Evolutionary conservation across 2,888 invertebrate genomes (phyloP), one percentile per base, ranked within the genome.

Genomic region (Polydrusus cervinus): DNA sequence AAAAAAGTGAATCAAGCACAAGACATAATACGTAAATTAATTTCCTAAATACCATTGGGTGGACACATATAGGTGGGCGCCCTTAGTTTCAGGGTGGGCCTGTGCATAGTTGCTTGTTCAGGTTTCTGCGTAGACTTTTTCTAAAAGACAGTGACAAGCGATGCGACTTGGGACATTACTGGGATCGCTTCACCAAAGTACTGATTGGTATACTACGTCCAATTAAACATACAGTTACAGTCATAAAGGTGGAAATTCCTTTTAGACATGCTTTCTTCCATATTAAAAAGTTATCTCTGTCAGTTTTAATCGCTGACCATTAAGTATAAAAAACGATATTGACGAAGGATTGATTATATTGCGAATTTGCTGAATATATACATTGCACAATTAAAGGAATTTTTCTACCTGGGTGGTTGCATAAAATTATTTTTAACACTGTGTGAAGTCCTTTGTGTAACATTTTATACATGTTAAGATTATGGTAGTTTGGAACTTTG

Each of bases 341-440:
- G 68, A 57, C 53, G 68, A 75, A 64, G 62, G 68, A 74, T 74
- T 61, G 76, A 74, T 76, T 68, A 76, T 66, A 47, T 71, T 66
- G 74, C 62, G 65, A 77, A 77, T 77, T 71, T 71, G 71, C 66
- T 65, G 71, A 77, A 77, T 77, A 74, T 51, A 71, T 71, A 68
- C 57, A 68, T 74, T 74, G 55, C 60, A 71, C 67, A 77, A 77
- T 74, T 74, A 74, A 77, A 71, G 53, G 43, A 53, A 78, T 74
- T 62, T 60, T 75, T 75, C 77, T 60, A 69, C 77, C 73, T 78
- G 75, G 77, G 77, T 78, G 77, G 77, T 75, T 78, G 72, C 77
- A 78, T 78, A 78, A 78, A 78, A 78, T 78, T 78, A 75, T 60
- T 70, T 55, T 74, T 71, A 67, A 25, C 74, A 75, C 75, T 40